A percentile compares a stretch with the other conserved stretches of the same genome.
Evolutionary conservation across 1,140 invertebrate genomes (phyloP).

Genomic region (Drosophila rufa): DNA sequence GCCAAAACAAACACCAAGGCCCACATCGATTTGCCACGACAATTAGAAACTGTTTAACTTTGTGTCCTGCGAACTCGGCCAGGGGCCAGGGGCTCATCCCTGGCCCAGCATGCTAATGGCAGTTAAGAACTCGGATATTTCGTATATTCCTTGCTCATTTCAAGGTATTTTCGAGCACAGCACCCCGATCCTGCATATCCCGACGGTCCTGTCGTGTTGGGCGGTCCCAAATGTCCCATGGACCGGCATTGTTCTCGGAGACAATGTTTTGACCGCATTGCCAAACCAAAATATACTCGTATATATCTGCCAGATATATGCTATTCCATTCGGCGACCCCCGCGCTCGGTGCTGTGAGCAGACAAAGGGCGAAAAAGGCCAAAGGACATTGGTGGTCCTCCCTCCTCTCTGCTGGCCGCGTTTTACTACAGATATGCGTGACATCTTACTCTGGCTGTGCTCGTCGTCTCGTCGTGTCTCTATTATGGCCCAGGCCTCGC

Average conservation of each 20-base stretch:
- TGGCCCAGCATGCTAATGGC: slow-evolving; percentile 77
- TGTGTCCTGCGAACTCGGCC: slow-evolving; percentile 32
- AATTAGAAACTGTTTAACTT: slow-evolving; percentile 79
- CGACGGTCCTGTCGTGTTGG: slow-evolving; percentile 46
- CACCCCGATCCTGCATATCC: not conserved
- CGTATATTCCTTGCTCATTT: slow-evolving; percentile 72
- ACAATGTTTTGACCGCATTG: slow-evolving; percentile 83
- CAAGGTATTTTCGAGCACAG: slow-evolving; percentile 68
- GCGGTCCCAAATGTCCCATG: slow-evolving; percentile 55
- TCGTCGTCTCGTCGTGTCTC: slow-evolving; percentile 41
- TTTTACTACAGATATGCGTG: slow-evolving; percentile 65
- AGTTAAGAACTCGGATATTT: slow-evolving; percentile 62
- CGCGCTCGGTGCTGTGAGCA: slow-evolving; percentile 15
- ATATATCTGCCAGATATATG: slow-evolving; percentile 17
- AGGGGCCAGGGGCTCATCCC: slow-evolving; percentile 26
- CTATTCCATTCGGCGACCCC: slow-evolving; percentile 11
- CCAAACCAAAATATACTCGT: slow-evolving; percentile 66
- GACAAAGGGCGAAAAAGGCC: slow-evolving; percentile 24
- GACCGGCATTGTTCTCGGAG: slow-evolving; percentile 66
- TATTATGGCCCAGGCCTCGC: slow-evolving; percentile 45
- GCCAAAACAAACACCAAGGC: slow-evolving; percentile 37
- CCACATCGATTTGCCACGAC: slow-evolving; percentile 38
- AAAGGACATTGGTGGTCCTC: slow-evolving; percentile 49
- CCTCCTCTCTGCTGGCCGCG: slow-evolving; percentile 45
- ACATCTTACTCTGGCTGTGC: slow-evolving; percentile 58